Evolutionary conservation across 2,797 vertebrate species (phyloP), one percentile per base, ranked within the genome.

Genomic region (Pygocentrus nattereri): DNA sequence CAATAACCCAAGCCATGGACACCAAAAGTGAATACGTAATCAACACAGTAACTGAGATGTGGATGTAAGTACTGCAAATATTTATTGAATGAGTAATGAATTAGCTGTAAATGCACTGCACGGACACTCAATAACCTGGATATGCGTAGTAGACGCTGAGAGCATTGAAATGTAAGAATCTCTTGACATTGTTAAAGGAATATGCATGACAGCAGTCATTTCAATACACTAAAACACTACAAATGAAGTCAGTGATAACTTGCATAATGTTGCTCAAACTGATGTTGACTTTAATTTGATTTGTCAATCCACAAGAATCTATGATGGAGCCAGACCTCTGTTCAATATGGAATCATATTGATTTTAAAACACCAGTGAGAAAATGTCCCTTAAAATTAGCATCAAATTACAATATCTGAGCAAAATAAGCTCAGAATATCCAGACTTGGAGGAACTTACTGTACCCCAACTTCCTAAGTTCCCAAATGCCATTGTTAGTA

Each of bases 31-130:
- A 68, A 68, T 68, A 68, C 68, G n/a, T 23, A 68, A 23, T 47
- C 38, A 23, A 1, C 23, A 27, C n/a, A 73, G 21, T 74, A 74
- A 68, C 13, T 65, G 7, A n/a, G 7, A 44, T 11, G 41, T 44
- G 41, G 41, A 44, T 44, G 41, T 44, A 44, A 44, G 41, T 44
- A 44, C 41, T 44, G n/a, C 16, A 56, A 34, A 58, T 44, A 58
- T 74, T 80, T 58, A 49, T 74, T 80, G 19, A 13, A 47, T 47
- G 19, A 80, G 50, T 62, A 80, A 68, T 75, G 3, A 69, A 69
- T 50, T 19, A 49, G 5, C 11, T 75, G 27, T 69, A 81, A 81
- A 81, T 52, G 58, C 62, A 68, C 72, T 18, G 15, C 25, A n/a
- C 34, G 44, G 49, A 74, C 62, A 75, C n/a, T 70, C 73, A 76